phyloP scores from a whole-genome alignment of 2,797 vertebrate species.

The Falco concolor region DNA sequence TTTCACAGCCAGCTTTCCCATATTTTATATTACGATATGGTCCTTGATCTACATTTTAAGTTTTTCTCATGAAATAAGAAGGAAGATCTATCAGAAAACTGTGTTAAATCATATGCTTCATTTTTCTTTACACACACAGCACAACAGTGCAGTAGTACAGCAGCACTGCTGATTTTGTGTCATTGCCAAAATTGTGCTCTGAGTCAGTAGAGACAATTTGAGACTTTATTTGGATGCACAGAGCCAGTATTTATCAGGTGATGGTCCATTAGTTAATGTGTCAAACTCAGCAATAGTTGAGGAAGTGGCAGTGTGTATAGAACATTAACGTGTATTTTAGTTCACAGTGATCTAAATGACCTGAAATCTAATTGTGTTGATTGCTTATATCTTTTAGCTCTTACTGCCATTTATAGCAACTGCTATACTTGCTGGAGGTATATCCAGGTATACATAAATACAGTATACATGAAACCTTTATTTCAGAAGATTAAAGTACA shows the following conservation, averaged over 20 bases:
- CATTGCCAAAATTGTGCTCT: neutral
- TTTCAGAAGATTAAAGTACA: constrained; percentile 1
- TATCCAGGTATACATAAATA: neutral
- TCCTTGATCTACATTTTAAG: neutral
- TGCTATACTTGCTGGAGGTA: neutral
- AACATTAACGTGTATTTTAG: constrained; percentile 34
- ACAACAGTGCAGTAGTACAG: neutral
- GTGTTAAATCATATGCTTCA: neutral
- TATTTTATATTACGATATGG: neutral
- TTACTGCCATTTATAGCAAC: neutral
- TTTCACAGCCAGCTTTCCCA: neutral
- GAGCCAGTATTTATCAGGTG: neutral
- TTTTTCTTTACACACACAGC: neutral
- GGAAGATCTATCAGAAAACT: neutral
- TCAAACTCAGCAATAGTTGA: constrained; percentile 35
- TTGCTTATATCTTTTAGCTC: constrained; percentile 17
- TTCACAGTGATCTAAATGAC: constrained; percentile 30
- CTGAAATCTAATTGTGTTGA: constrained; percentile 25
- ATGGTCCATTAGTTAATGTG: constrained; percentile 36
- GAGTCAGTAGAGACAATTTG: neutral
- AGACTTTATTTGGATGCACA: neutral
- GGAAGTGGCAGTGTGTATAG: neutral
- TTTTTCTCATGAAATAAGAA: neutral
- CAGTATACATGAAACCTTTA: neutral
- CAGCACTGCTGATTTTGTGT: neutral